Base-by-base conservation (phyloP, 2,797 vertebrate species). In the Poeciliopsis paucimaculata region DNA sequence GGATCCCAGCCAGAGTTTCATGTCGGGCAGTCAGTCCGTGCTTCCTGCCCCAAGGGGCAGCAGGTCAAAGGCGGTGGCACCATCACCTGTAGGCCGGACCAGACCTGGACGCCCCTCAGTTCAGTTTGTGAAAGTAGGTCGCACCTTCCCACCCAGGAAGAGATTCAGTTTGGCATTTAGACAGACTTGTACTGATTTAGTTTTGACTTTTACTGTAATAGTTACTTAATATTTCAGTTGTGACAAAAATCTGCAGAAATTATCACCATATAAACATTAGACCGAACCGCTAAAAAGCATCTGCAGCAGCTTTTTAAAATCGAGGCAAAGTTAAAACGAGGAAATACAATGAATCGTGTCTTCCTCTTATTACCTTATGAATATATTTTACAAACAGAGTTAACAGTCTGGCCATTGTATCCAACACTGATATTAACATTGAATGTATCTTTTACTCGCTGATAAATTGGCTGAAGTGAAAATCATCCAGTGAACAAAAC, bases 81-180 rank as follows among this genome's bases (percentile, higher is more conserved):
- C 83, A 95, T 99, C 85, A 97, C 94, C 74, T 99, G 98, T 92
- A 96, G 94, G 66, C 93, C 95, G 0, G 98, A 99, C 76, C 97
- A 96, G 94, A 98, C 96, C 0, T 99, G 98, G 98, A 98, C 95
- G 72, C 94, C 96, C 77, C 72, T 96, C 83, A 95, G 84, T 43
- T 92, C 96, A 18, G 97, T 94, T 75, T 99, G 98, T 89, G 97
- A 98, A 94, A 97, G 98, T 99, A 95, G 94, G 98, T 97, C 10
- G 26, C n/a, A 68, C 20, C 26, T 11, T 75, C 26, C 26, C n/a
- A 43, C 34, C 16, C 39, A 46, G 31, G 31, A 34, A 64, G 8
- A 77, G 5, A 71, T 20, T 4, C 34, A 7, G 5, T 13, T 5
- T 4, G 15, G 53, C 26, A 41, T 53, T 51, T 5, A 36, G 36